Base-by-base conservation (phyloP, 2,797 vertebrate genomes). In the Enteromius treurensis region DNA sequence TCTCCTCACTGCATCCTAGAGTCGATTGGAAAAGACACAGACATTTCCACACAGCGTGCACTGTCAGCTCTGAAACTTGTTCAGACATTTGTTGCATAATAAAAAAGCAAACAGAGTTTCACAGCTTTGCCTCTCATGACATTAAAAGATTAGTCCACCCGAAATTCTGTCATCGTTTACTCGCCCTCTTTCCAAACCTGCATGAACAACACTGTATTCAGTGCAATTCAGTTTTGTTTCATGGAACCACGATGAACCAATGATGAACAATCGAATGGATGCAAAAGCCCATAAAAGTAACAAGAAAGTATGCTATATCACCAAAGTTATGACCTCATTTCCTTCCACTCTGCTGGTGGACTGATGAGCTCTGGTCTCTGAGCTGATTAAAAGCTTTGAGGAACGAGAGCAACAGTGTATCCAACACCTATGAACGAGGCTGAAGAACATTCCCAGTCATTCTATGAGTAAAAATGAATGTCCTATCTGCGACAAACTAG, bases 331-430 rank as follows among this genome's bases (percentile, higher is more conserved):
- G 74, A 79, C 79, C 58, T 78, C 42, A 81, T 84, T 77, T 73
- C 58, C 49, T 73, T 58, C 32, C 34, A 45, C 75, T 85, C 60
- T 86, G 67, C 68, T 15, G 26, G 26, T 49, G 73, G n/a, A 77
- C 60, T 70, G 71, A 84, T 82, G 82, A 82, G 84, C 76, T 82
- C 82, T 79, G 75, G 62, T 32, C 53, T 60, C 80, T 84, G 79
- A 88, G 87, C 82, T 82, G 82, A 84, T 84, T 84, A 88, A 81
- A 84, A 84, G 84, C 79, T 86, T 86, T 86, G 64, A 49, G 62
- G 51, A 69, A 78, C 15, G 34, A 49, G 21, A 45, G 29, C 42
- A 45, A 34, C 60, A 76, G 53, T 82, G 21, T n/a, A 45, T 80
- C 40, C 78, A 86, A 84, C 81, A 82, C 79, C 79, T 84, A 10